Base-by-base conservation (phyloP, 1,140 invertebrate genomes). In the Bombus superbus region DNA sequence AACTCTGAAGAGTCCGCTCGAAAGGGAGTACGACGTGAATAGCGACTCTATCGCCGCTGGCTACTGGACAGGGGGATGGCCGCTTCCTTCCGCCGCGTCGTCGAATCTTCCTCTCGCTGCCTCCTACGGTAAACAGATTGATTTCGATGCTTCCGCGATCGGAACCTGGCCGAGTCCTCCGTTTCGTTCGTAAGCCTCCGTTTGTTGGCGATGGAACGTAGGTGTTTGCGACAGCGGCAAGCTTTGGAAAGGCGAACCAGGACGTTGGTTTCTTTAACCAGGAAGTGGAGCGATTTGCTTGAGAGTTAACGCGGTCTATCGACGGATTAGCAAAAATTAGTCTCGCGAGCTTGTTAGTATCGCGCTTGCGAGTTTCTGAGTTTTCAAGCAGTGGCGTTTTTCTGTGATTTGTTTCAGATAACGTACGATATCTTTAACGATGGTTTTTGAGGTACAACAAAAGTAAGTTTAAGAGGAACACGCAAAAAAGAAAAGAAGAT, bases 1-100 rank as follows among this genome's bases (percentile, higher is more conserved):
- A 92, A 92, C 92, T 92, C 89, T 86, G 86, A 91, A 89, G 91
- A 89, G 87, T 82, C 90, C 88, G 81, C 25, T 80, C 69, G 88
- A 85, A 87, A 77, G 82, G 83, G 83, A 75, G 73, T 72, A 32
- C 59, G 69, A 88, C 66, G 83, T 83, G 86, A 86, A 90, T 82
- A 83, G 76, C 76, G 75, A 32, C 66, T 83, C 81, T 35, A 59
- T 73, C 81, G 80, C 77, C 80, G 25, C 66, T 53, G 87, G 84
- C 81, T 69, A 68, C 73, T 81, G 69, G 32, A 10, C 32, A 62
- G 59, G 79, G 69, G 77, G 83, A 88, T 83, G 75, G 66, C 84
- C 81, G 81, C 84, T 89, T 88, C 90, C 91, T 87, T 90, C 82
- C 88, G 72, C 69, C 64, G 13, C 38, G 38, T 71, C 64, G n/a